Base-by-base conservation (phyloP, 92 coral and sea anemone genomes). In the Isaurus tuberculatus region DNA sequence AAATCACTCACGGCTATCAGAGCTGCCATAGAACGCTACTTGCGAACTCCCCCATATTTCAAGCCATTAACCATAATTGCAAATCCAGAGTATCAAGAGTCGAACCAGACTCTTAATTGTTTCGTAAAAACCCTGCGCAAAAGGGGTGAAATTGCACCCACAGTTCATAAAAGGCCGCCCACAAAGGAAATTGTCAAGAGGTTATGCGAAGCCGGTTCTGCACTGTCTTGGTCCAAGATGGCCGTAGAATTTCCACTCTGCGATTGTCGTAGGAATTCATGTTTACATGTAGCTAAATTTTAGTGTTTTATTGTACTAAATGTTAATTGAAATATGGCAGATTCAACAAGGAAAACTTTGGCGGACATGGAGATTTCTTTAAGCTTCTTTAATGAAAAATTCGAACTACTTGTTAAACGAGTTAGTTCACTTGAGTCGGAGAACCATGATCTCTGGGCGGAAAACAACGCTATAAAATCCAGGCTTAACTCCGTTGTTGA, bases 401-500 rank as follows among this genome's bases (percentile, higher is more conserved):
- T 71, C 78, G 78, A 71, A 71, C 58, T 71, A 40, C 34, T 71
- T 53, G 78, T 70, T 70, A n/a, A 42, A 13, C 46, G 46, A 42
- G 46, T 42, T 13, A 42, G 46, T 42, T 8, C n/a, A 48, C 57
- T 48, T 48, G 57, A 48, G 57, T 48, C 57, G n/a, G 57, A 48
- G 57, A 48, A 48, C 57, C 57, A 48, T 48, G 57, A 7, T 48
- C 57, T 48, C 57, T 9, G 57, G 57, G 57, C 57, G 57, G 57
- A 48, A 48, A 48, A 48, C 77, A 71, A 26, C 33, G 77, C 77
- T 20, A 31, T 23, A 37, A 23, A 71, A 20, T 71, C 57, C 22
- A 71, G 77, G 77, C 77, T 71, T 71, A 71, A 71, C n/a, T 26
- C 77, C 77, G 77, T 71, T 71, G 77, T 71, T 71, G 77, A 40